Evolutionary conservation across 2,113 vertebrate species (phyloP).

Genomic region (Tragelaphus imberbis): DNA sequence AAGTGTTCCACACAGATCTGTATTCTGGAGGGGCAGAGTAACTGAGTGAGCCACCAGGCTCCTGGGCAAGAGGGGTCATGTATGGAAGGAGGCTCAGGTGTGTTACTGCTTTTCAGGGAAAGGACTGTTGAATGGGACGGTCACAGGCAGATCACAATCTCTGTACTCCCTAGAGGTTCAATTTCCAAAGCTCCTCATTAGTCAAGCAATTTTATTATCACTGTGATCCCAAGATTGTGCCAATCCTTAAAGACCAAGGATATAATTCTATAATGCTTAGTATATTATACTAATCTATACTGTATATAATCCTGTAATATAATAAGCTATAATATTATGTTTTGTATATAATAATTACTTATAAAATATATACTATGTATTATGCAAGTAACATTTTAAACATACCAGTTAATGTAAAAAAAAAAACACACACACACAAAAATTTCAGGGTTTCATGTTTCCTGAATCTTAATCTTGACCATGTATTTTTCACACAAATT

Average conservation of each 20-base stretch:
- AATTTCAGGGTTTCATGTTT: too few species aligned
- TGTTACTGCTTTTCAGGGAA: not conserved
- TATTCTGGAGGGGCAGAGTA: not conserved
- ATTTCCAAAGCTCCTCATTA: constrained; percentile 32
- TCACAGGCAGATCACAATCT: not conserved
- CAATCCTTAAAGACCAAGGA: not conserved
- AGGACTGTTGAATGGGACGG: not conserved
- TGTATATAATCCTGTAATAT: not conserved
- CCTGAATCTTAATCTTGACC: too few species aligned
- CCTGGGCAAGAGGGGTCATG: fast-evolving
- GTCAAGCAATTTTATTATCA: not conserved
- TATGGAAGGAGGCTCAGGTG: not conserved
- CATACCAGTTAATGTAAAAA: too few species aligned
- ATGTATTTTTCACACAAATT: too few species aligned
- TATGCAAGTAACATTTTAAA: not conserved
- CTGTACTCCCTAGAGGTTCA: not conserved
- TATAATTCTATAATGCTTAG: not conserved
- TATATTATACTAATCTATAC: not conserved
- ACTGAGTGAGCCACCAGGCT: not conserved
- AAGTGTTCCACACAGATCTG: not conserved
- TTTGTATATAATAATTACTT: not conserved
- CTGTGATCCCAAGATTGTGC: not conserved
- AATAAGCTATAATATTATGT: not conserved
- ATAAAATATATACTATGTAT: not conserved
- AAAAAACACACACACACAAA: too few species aligned